Base-by-base conservation (phyloP, 2,113 vertebrate genomes). In the Hepsetus odoe region DNA sequence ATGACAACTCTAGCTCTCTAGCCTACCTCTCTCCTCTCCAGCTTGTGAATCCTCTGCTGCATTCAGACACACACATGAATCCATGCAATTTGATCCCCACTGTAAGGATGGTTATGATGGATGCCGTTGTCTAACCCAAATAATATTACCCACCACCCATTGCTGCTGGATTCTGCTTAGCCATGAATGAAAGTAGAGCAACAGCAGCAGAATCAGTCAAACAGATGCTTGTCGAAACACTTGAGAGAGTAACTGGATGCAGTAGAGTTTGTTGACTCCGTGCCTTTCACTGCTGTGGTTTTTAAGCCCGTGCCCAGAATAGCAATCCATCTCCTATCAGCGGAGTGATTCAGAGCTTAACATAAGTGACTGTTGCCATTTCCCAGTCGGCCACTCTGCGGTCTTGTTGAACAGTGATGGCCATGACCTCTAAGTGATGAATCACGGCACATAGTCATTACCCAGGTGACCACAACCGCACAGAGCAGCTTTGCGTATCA, bases 1-100 rank as follows among this genome's bases (percentile, higher is more conserved):
- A 55, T 59, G 70, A 81, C 82, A 84, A 78, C 75, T 84, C 72
- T 71, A 32, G 75, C 56, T 65, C 58, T 62, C 74, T 83, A 85
- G 84, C 53, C 73, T 76, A 82, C 33, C 42, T 35, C 32, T 53
- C 74, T 64, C 83, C 82, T 35, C 87, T 77, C 70, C 77, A 55
- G 26, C 73, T 55, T 32, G 28, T 40, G 33, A 55, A 59, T 44
- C 22, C 68, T 26, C 56, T 53, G 12, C 59, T 74, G 32, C 33
- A 59, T 61, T 56, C 22, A 46, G 4, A 18, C 59, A 35, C 82
- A 83, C 86, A 59, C 76, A 33, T 59, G 65, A 10, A 40, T 44
- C 18, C 46, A 55, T 26, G n/a, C 22, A 20, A n/a, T n/a, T n/a
- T 13, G 13, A 3, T 42, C 40, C 58, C 32, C 56, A 44, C 58